Base-by-base conservation (phyloP, 2,113 vertebrate genomes). In the Chrysemys picta region DNA sequence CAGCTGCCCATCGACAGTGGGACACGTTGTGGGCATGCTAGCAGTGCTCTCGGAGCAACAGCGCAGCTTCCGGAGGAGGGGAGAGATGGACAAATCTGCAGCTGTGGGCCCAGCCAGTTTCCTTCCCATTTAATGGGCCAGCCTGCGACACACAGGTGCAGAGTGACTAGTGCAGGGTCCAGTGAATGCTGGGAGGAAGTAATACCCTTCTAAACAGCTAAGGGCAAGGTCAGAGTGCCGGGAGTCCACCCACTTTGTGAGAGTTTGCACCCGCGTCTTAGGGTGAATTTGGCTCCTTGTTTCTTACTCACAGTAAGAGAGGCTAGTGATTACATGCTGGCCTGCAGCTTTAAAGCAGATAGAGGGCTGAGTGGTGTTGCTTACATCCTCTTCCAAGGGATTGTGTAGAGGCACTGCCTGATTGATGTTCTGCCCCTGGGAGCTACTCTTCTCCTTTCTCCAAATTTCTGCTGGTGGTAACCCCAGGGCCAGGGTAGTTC, bases 401-500 rank as follows among this genome's bases (percentile, higher is more conserved):
- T 88, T 54, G 10, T 89, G 87, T 88, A 81, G 90, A 80, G 62
- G n/a, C 53, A 59, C 25, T 90, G 65, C 90, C 65, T 49, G 81
- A 29, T 13, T 24, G 75, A 80, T 24, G 91, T 10, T 25, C 82
- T 53, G 21, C 35, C 75, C 13, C 85, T 82, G 87, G 91, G 84
- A 93, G 4, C 0, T 2, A 80, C 75, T 49, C 49, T 85, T 93
- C 76, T 87, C 69, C 54, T 89, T 90, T 83, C 0, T 0, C 72
- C n/a, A 80, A n/a, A 38, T 87, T 94, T 79, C 52, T 89, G 53
- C 29, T 89, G 56, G 65, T 53, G 11, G 79, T 49, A 88, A 92
- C 17, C 21, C 57, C 57, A 19, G 14, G 21, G 53, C 7, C 11
- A 29, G 10, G 11, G 29, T 13, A 13, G 27, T 27, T 62, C 57